Base-by-base conservation (phyloP, 2,113 vertebrate species). In the Cairina moschata region DNA sequence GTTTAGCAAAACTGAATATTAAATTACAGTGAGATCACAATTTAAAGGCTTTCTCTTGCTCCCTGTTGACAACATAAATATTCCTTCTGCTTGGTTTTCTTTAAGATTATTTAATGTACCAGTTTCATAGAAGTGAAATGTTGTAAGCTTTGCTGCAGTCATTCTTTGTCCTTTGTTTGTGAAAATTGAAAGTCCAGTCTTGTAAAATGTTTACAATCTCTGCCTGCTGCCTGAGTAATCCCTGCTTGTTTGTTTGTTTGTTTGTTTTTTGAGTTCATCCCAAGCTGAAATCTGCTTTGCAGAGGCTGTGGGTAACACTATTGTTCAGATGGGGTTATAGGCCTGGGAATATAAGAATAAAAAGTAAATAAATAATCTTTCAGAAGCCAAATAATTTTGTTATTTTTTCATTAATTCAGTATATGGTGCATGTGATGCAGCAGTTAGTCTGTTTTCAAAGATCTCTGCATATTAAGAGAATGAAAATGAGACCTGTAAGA, bases 351-450 rank as follows among this genome's bases (percentile, higher is more conserved):
- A 58, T 20, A 58, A 5, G 17, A 14, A 59, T 60, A 48, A 46
- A 36, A 42, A 13, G 16, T 8, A 52, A 63, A 42, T 40, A 20
- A 58, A 58, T 21, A 11, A n/a, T 11, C 14, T 59, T 60, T 13
- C 46, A 9, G 12, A 83, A 48, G 34, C 2, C 17, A 68, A 42
- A 54, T 12, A 48, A 11, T 56, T 48, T 69, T 77, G 20, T 4
- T 63, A 13, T 50, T 82, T 82, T 16, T 16, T 28, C 8, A 18
- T 23, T 58, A 38, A 34, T 31, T 72, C 44, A 67, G n/a, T n/a
- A 11, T 11, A 7, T 17, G 32, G 36, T 12, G 9, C 4, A 7
- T 5, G 11, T 3, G 4, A 34, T 12, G 31, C 0, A 1, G 7
- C 7, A 54, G 4, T 22, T 29, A 21, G 6, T 78, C 17, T 16